Conservation (phyloP, 1,140 invertebrate genomes). For the Drosophila insularis region DNA sequence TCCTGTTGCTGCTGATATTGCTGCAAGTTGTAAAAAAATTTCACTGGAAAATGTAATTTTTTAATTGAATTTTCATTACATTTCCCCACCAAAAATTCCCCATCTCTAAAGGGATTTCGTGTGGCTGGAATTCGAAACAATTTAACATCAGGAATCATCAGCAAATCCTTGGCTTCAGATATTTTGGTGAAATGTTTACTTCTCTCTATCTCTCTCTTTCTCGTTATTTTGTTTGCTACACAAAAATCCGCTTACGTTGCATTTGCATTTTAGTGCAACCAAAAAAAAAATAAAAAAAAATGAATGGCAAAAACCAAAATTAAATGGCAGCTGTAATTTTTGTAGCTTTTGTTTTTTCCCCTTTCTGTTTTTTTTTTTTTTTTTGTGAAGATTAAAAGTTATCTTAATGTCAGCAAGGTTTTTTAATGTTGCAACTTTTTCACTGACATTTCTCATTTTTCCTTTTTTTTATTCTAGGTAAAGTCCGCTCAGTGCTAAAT, state of each 20-base stretch:
- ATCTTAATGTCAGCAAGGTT: constrained; percentile 74
- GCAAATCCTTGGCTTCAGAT: constrained; percentile 39
- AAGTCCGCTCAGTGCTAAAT: neutral
- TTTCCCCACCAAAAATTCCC: constrained; percentile 50
- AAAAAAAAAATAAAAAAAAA: no score
- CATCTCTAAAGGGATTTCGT: constrained; percentile 17
- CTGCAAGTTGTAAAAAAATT: constrained; percentile 47
- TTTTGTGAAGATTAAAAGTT: constrained; percentile 79
- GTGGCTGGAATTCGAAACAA: constrained; percentile 39
- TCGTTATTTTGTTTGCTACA: constrained; percentile 38
- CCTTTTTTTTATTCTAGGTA: constrained; percentile 40
- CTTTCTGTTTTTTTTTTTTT: constrained; percentile 43
- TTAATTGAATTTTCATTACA: constrained; percentile 81
- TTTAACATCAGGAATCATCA: constrained; percentile 62
- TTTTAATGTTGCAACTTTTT: constrained; percentile 62
- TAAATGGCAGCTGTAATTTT: constrained; percentile 28
- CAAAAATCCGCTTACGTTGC: constrained; percentile 74
- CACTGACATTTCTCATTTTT: constrained; percentile 38
- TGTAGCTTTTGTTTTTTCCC: constrained; percentile 31
- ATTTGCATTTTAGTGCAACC: constrained; percentile 24
- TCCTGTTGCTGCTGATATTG: neutral
- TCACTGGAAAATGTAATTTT: constrained; percentile 75
- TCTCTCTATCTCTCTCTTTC: constrained; percentile 17
- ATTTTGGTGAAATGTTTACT: constrained; percentile 40
- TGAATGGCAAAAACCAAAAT: neutral